phyloP scores from a whole-genome alignment of 2,888 invertebrate genomes.

The Mesorhabditis belari region DNA sequence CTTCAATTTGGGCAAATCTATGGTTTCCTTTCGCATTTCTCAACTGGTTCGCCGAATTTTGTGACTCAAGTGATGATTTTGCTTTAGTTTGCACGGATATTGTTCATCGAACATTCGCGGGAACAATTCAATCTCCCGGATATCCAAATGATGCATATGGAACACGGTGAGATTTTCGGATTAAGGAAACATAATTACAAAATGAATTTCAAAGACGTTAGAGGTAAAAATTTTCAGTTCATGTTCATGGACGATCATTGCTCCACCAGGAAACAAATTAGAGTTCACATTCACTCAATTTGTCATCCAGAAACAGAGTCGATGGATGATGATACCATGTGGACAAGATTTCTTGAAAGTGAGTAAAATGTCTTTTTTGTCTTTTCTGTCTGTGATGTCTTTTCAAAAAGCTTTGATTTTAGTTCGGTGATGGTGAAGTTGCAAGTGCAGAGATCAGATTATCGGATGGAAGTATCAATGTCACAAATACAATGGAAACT shows the following conservation, averaged over 20 bases:
- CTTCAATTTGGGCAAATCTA: conserved; percentile 25
- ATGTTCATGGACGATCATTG: conserved; percentile 4
- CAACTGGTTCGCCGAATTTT: conserved; percentile 20
- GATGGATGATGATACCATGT: no score
- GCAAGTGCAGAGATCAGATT: neutral
- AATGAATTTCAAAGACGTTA: neutral
- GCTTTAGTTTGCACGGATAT: conserved; percentile 38
- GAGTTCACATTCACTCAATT: conserved; percentile 36
- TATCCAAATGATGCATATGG: conserved; percentile 28
- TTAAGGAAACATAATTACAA: conserved; percentile 11
- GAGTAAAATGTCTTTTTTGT: neutral
- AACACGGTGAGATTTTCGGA: conserved; percentile 22
- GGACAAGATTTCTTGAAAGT: neutral
- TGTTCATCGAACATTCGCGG: conserved; percentile 17
- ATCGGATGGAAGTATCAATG: conserved; percentile 9
- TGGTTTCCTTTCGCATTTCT: conserved; percentile 47
- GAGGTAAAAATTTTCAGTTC: neutral
- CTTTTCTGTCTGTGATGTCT: neutral
- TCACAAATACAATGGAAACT: conserved; percentile 10
- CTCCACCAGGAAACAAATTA: conserved; percentile 39
- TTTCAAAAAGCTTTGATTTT: neutral
- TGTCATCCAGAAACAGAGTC: conserved; percentile 6
- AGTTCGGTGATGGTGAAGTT: neutral
- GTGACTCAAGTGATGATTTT: neutral
- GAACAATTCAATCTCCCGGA: conserved; percentile 48